A percentile compares a stretch with the other conserved stretches of the same genome.
phyloP scores from a whole-genome alignment of 1,140 invertebrate genomes.

The Brachionus koreanus region DNA sequence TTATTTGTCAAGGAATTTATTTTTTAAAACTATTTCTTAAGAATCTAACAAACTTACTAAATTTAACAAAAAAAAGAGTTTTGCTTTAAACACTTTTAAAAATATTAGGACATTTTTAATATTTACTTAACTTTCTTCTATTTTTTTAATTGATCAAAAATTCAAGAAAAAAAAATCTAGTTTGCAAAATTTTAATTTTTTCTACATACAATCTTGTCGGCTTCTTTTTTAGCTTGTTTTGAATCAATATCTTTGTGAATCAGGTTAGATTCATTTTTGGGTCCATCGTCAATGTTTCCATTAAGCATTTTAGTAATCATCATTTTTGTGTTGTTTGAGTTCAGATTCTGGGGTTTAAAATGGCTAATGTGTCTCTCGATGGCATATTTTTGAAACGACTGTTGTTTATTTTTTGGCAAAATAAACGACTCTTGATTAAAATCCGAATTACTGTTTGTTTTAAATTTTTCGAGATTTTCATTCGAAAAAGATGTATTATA shows the following conservation, averaged over 20 bases:
- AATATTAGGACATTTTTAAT: too few relatives aligned
- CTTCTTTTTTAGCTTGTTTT: background rate
- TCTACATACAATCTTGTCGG: background rate
- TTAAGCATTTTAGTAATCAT: conserved; percentile 22
- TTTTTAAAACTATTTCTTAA: too few relatives aligned
- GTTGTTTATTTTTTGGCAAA: conserved; percentile 28
- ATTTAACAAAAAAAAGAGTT: too few relatives aligned
- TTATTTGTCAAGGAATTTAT: too few relatives aligned
- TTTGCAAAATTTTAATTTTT: too few relatives aligned
- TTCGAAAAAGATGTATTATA: conserved; percentile 43
- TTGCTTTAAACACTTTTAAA: too few relatives aligned
- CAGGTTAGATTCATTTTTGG: background rate
- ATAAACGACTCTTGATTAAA: conserved; percentile 37
- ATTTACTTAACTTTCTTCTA: too few relatives aligned
- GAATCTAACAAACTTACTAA: too few relatives aligned
- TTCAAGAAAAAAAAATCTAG: too few relatives aligned
- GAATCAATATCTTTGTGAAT: background rate
- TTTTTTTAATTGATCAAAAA: too few relatives aligned
- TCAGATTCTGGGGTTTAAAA: conserved; percentile 10
- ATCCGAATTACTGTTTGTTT: conserved; percentile 28
- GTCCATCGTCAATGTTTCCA: background rate
- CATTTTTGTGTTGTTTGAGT: conserved; percentile 14
- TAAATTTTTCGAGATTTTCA: conserved; percentile 32
- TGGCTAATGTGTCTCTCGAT: conserved; percentile 33
- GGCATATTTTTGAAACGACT: conserved; percentile 39